Evolutionary conservation across 1,140 invertebrate genomes (phyloP).

Genomic region (Temnothorax curvispinosus): DNA sequence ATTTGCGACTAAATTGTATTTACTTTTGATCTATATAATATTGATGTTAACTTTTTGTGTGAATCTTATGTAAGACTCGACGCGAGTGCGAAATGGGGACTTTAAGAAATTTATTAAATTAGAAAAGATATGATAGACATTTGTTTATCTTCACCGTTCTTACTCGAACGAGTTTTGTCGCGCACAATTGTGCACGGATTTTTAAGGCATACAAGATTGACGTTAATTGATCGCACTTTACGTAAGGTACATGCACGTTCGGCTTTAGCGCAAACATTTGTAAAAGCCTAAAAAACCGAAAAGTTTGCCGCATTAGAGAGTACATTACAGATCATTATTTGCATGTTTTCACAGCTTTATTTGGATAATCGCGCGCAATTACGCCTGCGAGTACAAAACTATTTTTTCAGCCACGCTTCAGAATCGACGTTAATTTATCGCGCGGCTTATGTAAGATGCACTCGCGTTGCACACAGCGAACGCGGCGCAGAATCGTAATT

Average conservation of each 20-base stretch:
- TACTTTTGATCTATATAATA: not conserved
- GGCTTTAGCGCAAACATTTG: not conserved
- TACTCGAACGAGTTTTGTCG: constrained; percentile 5
- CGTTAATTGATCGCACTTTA: constrained; percentile 48
- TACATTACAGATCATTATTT: constrained; percentile 33
- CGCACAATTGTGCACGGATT: not conserved
- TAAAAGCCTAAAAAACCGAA: constrained; percentile 7
- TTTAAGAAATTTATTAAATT: constrained; percentile 36
- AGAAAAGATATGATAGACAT: constrained; percentile 39
- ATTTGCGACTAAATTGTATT: not conserved
- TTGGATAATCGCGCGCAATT: constrained; percentile 36
- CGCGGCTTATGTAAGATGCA: constrained; percentile 26
- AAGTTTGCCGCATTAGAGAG: constrained; percentile 17
- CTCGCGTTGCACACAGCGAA: not conserved
- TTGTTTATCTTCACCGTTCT: constrained; percentile 40
- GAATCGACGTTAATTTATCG: constrained; percentile 47
- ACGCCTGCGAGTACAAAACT: not conserved
- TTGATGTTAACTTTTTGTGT: constrained; percentile 25
- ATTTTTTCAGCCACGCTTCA: constrained; percentile 19
- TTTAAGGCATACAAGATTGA: constrained; percentile 37
- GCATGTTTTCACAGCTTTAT: constrained; percentile 41
- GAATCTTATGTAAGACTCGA: constrained; percentile 17
- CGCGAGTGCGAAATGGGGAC: not conserved
- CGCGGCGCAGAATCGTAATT: constrained; percentile 46
- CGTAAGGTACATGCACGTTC: constrained; percentile 3